phyloP scores from a whole-genome alignment of 2,888 invertebrate species.

The Tupiocoris notatus region DNA sequence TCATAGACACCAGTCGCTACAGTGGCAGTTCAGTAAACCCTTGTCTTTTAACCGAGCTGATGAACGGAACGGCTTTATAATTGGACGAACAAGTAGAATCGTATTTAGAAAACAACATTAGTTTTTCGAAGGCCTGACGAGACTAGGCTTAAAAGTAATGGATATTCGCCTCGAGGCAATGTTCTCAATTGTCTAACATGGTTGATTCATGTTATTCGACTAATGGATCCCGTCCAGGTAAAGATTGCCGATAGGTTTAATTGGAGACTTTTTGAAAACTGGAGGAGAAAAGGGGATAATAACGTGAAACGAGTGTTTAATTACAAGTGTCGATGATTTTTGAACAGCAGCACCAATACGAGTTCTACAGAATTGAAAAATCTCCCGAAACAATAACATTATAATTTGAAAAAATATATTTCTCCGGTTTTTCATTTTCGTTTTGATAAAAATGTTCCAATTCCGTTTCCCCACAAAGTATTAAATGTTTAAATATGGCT shows the following conservation, averaged over 20 bases:
- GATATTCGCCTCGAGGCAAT: constrained; percentile 6
- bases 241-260: background rate
- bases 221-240: constrained; percentile 5
- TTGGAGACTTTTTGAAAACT: too few relatives aligned
- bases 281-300: too few relatives aligned
- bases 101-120: background rate
- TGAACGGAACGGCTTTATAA: constrained; percentile 35
- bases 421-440: too few relatives aligned
- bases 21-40: background rate
- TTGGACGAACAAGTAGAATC: constrained; percentile 20
- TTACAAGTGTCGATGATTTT: too few relatives aligned
- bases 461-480: too few relatives aligned
- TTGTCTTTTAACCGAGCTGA: background rate
- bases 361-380: too few relatives aligned
- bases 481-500: too few relatives aligned
- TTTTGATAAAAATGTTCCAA: too few relatives aligned
- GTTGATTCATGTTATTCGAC: constrained; percentile 17
- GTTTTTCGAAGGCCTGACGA: background rate
- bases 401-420: too few relatives aligned
- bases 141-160: background rate
- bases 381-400: too few relatives aligned
- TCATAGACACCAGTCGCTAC: background rate
- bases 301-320: too few relatives aligned
- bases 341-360: too few relatives aligned
- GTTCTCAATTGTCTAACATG: background rate